Conservation (phyloP, 2,797 vertebrate species). For the Acridotheres tristis region DNA sequence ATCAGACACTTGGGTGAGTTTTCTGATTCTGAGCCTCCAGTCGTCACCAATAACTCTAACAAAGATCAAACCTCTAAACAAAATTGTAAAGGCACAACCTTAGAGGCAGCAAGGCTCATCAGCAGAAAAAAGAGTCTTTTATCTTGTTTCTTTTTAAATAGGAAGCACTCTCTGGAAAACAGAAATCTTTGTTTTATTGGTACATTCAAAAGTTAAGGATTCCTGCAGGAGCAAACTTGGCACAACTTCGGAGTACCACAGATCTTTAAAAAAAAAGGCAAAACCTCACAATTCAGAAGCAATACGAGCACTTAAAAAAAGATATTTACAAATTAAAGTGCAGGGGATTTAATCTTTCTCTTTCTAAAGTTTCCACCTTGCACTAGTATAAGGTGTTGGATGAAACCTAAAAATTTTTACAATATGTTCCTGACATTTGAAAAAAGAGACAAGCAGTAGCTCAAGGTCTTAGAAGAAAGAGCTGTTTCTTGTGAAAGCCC, state of each 20-base stretch:
- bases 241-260: not conserved
- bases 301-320: not conserved
- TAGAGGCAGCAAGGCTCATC: not conserved
- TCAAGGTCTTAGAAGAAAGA: not conserved
- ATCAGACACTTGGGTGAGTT: not conserved
- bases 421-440: not conserved
- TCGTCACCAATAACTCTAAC: not conserved
- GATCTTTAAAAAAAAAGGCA: not conserved
- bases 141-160: not conserved
- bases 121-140: not conserved
- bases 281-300: not conserved
- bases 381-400: not conserved
- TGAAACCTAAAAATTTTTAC: not conserved
- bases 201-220: not conserved
- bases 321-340: not conserved
- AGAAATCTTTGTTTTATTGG: not conserved
- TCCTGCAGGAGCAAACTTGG: not conserved
- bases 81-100: not conserved
- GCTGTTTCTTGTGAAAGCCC: not conserved
- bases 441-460: not conserved
- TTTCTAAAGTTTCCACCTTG: not conserved
- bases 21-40: not conserved
- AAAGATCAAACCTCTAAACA: not conserved
- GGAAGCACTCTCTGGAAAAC: not conserved
- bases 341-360: fast-evolving